Evolutionary conservation across 2,113 vertebrate species (phyloP), one percentile per base, ranked within the genome.

Genomic region (Lagopus leucura): DNA sequence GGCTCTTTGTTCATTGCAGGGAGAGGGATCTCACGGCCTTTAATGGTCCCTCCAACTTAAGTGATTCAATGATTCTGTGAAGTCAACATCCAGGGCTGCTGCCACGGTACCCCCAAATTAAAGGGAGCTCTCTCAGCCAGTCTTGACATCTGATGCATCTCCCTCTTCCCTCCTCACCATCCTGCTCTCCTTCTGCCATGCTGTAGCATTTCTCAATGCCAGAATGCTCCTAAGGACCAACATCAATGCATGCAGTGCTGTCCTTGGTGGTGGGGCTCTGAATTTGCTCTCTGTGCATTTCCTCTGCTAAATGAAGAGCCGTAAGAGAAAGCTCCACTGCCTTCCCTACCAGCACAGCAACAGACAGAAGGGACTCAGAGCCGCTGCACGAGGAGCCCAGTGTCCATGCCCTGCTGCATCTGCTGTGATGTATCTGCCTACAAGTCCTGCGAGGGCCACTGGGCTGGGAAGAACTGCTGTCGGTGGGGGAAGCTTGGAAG

Each of bases 351-450:
- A 1, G 19, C 21, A 19, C 43, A 54, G 28, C 24, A 48, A 65
- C 50, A 40, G 22, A 18, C 34, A 47, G 47, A 19, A 55, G 70
- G 50, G 45, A 47, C 36, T 6, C 2, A 21, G 45, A 34, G 27
- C 3, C 27, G 38, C 11, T 85, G 45, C 36, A 3, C 3, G 3
- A 32, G 64, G 43, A 61, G 43, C 6, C 14, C 34, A n/a, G 2
- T 6, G 55, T 34, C 28, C 36, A 2, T 1, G 12, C 34, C 50
- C 25, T 66, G 22, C 28, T 24, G 4, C 48, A n/a, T 14, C 70
- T 55, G 9, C 74, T 64, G 48, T 0, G 2, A 6, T 2, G 10
- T 32, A 0, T 2, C 36, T 38, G n/a, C 34, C 40, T 34, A 1
- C 19, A 0, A 3, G 19, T 2, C 43, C 42, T 34, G 6, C 73